Evolutionary conservation across 2,888 invertebrate genomes (phyloP).

Genomic region (Nephrotoma appendiculata): DNA sequence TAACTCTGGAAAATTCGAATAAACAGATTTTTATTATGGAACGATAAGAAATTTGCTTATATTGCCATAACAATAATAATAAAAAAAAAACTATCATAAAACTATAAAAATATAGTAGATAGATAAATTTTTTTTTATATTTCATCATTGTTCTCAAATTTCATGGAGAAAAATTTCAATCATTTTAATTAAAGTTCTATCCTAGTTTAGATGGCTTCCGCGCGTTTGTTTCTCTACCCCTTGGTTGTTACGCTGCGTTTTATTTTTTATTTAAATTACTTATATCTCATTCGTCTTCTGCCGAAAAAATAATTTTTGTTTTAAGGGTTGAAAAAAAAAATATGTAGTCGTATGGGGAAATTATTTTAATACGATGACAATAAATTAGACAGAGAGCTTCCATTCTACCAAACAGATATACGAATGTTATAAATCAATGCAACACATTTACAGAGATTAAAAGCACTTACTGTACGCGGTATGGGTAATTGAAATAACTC

Average conservation of each 20-base stretch:
- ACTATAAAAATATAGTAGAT: background rate
- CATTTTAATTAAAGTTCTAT: constrained; percentile 4
- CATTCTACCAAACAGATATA: background rate
- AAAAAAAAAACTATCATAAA: background rate
- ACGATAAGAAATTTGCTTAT: background rate
- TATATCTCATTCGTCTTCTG: background rate
- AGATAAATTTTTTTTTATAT: background rate
- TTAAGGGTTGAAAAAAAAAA: background rate
- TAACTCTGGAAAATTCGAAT: background rate
- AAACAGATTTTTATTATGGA: background rate
- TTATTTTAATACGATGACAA: background rate
- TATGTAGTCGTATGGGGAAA: background rate
- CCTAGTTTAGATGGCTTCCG: background rate
- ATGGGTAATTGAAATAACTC: background rate
- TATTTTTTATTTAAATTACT: background rate
- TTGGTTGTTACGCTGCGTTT: background rate
- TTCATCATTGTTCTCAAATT: background rate
- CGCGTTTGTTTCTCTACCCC: background rate
- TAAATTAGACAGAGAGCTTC: background rate
- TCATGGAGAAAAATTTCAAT: background rate
- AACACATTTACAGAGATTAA: constrained; percentile 2
- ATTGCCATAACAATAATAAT: background rate
- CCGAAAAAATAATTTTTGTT: background rate
- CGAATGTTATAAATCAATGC: constrained; percentile 3
- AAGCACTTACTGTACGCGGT: background rate